Base-by-base conservation (phyloP, 2,888 invertebrate species). In the Trachelus iudaicus region DNA sequence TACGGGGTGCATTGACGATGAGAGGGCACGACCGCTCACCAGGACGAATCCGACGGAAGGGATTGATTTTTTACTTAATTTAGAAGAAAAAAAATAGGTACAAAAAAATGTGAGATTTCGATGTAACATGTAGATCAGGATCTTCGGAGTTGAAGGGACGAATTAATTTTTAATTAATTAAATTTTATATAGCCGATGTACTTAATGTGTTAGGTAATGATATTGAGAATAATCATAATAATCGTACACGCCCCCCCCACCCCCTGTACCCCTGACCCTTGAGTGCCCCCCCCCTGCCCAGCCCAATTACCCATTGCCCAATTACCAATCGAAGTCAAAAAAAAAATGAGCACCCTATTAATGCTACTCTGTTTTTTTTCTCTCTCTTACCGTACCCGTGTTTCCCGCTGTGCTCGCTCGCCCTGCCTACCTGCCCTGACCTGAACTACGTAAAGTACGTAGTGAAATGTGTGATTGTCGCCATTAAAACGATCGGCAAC, bases 381-480 rank as follows among this genome's bases (percentile, higher is more conserved):
- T 90, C 89, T 89, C 87, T 88, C 86, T 86, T 85, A 85, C 86
- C 85, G 87, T 85, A 84, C 84, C 84, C 85, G 83, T 86, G 84
- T 83, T 83, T 87, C 89, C 89, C 86, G 88, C 89, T 89, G 89
- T 89, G 89, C 87, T 80, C 82, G 79, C 83, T 85, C 88, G 87
- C 84, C 86, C 88, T 87, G 88, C 88, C 88, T 89, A 83, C 85
- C 82, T 82, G 84, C 82, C 82, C 84, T 86, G 85, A 87, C 85
- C n/a, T 83, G 83, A 86, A 89, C 89, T 89, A 83, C 89, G 88
- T 89, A 89, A 88, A 99, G 98, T 99, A 99, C 95, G 99, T 99
- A 94, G 99, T 99, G 92, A 99, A 99, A 95, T 99, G 99, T 95
- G 99, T 98, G 94, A 98, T 98, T 94, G 98, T 98, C 94, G 98